These are phyloP conservation scores for Epizoanthus fatuus DNA, from an alignment of 92 coral and sea anemone genomes.

Conservation along the genomic window DNA sequence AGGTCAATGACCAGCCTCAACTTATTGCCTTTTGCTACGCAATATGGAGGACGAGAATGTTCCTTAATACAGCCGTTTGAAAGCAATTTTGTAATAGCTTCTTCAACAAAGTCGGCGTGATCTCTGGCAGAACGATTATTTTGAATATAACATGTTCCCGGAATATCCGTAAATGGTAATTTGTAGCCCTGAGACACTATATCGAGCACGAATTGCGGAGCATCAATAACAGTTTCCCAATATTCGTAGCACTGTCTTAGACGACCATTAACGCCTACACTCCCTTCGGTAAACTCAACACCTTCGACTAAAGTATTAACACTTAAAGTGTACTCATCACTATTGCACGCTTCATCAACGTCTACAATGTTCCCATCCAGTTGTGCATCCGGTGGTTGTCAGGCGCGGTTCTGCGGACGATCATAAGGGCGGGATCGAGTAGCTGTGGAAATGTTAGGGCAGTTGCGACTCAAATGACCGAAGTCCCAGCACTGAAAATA, in stretches of 20 bases:
- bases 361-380: conserved; percentile 18
- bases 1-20: no score
- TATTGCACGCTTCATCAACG: not conserved
- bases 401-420: not conserved
- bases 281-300: conserved; percentile 44
- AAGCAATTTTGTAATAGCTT: no score
- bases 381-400: conserved; percentile 14
- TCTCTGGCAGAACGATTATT: not conserved
- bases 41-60: no score
- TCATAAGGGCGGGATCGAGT: not conserved
- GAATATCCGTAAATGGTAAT: conserved; percentile 56
- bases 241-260: conserved; percentile 32
- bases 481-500: conserved; percentile 48
- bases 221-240: conserved; percentile 55
- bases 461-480: conserved; percentile 43
- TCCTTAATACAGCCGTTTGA: no score
- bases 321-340: conserved; percentile 33
- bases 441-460: conserved; percentile 5
- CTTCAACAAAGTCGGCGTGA: no score
- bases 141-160: conserved; percentile 45
- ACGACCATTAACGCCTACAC: conserved; percentile 46
- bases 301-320: conserved; percentile 12
- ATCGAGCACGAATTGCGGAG: conserved; percentile 48
- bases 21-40: no score
- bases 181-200: conserved; percentile 62